Percentiles rank a stretch among this genome's conserved stretches.
Evolutionary conservation across 1,140 invertebrate species (phyloP).

Genomic region (Schlechtendalia chinensis): DNA sequence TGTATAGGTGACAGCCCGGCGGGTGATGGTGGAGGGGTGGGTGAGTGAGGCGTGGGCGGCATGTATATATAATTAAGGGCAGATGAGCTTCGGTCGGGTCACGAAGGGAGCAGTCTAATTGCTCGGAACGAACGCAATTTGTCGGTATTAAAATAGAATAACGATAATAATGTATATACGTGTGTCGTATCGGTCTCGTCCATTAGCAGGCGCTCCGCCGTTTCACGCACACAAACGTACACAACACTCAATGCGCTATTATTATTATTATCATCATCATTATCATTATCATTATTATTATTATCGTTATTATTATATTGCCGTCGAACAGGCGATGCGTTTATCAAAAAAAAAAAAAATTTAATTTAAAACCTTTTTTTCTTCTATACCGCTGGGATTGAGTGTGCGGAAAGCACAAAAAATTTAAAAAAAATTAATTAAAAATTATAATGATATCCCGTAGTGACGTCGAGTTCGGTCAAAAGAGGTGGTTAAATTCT

Average conservation of each 20-base stretch:
- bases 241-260: background rate
- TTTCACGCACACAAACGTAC: background rate
- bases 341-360: background rate
- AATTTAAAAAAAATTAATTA: no score
- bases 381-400: background rate
- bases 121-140: constrained; percentile 49
- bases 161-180: constrained; percentile 8
- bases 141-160: constrained; percentile 41
- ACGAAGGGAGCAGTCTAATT: constrained; percentile 49
- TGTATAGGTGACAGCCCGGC: no score
- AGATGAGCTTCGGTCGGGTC: constrained; percentile 46
- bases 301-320: background rate
- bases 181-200: constrained; percentile 29
- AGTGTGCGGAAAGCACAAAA: no score
- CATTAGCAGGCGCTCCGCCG: background rate
- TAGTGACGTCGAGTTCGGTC: no score
- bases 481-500: no score
- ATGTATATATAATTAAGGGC: constrained; percentile 34
- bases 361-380: background rate
- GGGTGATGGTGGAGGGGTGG: no score
- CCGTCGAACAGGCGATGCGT: background rate
- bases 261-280: no score
- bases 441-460: no score
- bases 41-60: background rate
- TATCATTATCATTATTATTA: no score